These are phyloP conservation scores for Girardinus metallicus DNA, from an alignment of 2,797 vertebrate genomes.

Conservation along the genomic window DNA sequence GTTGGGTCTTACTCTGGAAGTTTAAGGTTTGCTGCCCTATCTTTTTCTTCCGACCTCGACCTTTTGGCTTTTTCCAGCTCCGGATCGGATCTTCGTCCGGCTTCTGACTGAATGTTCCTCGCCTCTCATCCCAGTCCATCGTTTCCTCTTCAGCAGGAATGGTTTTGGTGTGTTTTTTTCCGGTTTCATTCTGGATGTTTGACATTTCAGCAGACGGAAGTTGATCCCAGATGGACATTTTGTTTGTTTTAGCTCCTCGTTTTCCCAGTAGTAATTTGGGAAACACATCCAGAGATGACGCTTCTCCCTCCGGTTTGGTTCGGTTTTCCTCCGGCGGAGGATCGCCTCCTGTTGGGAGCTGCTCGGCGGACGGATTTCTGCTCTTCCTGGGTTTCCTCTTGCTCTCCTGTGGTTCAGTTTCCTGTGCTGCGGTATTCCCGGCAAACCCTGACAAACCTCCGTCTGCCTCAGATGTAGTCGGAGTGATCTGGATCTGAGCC, in stretches of 20 bases:
- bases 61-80: not conserved
- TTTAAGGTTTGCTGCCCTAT: not conserved
- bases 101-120: not conserved
- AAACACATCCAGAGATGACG: not conserved
- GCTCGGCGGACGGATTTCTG: not conserved
- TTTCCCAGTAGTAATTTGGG: not conserved
- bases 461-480: not conserved
- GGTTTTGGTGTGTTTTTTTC: not conserved
- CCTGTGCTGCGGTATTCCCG: too few species aligned
- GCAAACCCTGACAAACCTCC: not conserved
- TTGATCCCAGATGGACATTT: not conserved
- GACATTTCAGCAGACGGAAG: not conserved
- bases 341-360: not conserved
- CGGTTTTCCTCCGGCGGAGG: not conserved
- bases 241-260: not conserved
- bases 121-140: not conserved
- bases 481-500: not conserved
- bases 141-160: not conserved
- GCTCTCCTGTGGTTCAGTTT: not conserved
- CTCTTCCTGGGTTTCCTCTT: not conserved
- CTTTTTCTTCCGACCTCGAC: not conserved
- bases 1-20: not conserved
- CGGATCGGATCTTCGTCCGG: not conserved
- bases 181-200: not conserved
- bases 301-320: not conserved